Conservation (phyloP, 2,113 vertebrate genomes). For the Uropsilus gracilis region DNA sequence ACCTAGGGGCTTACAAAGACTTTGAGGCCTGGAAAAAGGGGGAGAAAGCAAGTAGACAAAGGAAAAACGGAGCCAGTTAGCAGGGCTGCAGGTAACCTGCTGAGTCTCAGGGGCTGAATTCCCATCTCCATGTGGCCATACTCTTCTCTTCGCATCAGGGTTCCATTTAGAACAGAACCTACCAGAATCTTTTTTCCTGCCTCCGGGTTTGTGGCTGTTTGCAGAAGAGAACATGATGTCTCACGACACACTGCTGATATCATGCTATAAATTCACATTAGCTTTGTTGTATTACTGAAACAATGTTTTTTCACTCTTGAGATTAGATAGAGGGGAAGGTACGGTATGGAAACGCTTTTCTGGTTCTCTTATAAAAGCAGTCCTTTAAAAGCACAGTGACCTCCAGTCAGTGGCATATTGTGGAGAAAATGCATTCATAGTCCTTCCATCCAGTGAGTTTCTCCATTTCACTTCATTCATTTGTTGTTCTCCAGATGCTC, state of each 20-base stretch:
- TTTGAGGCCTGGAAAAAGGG: background rate
- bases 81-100: accelerated
- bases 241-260: background rate
- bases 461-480: background rate
- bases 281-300: background rate
- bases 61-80: background rate
- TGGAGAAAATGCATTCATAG: background rate
- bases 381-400: background rate
- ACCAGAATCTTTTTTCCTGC: background rate
- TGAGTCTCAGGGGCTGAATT: background rate
- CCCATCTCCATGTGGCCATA: too few species aligned
- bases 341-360: background rate
- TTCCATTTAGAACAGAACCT: background rate
- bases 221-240: background rate
- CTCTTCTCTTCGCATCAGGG: background rate
- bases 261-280: background rate
- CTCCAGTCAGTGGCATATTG: accelerated
- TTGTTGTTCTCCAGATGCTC: background rate
- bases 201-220: background rate
- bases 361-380: background rate
- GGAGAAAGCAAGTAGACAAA: background rate
- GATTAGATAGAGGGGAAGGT: background rate
- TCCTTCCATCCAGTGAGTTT: background rate
- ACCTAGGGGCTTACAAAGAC: background rate
- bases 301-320: background rate